Evolutionary conservation across 2,888 invertebrate genomes (phyloP), one percentile per base, ranked within the genome.

Genomic region (Eupithecia abbreviata): DNA sequence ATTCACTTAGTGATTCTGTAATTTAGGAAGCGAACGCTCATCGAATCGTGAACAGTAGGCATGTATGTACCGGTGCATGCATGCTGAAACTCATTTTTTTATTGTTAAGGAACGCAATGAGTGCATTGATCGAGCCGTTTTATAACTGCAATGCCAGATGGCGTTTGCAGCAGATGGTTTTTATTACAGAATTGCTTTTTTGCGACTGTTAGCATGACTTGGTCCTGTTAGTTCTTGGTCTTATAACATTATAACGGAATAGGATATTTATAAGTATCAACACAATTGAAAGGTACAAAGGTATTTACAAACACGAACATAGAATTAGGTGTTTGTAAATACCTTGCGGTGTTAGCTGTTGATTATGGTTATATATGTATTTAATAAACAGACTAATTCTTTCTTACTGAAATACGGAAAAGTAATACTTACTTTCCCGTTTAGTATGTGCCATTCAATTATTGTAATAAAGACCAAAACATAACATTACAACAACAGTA

Each of bases 131-230:
- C 58, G 42, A 9, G 2, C 41, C 42, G 45, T 9, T 70, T 69
- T 73, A 67, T 75, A 77, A 72, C 70, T 73, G 75, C 49, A 42
- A 73, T 45, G 41, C 72, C 72, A 76, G 69, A 76, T 76, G 76
- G 69, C 51, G 72, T 18, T 13, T 58, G 41, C 62, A 41, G 43
- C 76, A 76, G 69, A 76, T 76, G 76, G 68, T 65, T 73, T 76
- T 73, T 73, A 73, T 65, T 69, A 65, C 74, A 62, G 49, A 15
- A 30, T 70, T 62, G 42, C n/a, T 13, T 42, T 70, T 71, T 55
- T 75, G 51, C 66, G 71, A 71, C 18, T 45, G 69, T 30, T 68
- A 10, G 62, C 10, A 62, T 30, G 30, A 62, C 62, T 30, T 30
- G 62, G 42, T 66, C 66, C 15, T 66, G 42, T 66, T 66, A 15